Percentiles rank a stretch among this genome's conserved stretches.
Conservation (phyloP, 2,113 vertebrate genomes). For the Strix aluco region DNA sequence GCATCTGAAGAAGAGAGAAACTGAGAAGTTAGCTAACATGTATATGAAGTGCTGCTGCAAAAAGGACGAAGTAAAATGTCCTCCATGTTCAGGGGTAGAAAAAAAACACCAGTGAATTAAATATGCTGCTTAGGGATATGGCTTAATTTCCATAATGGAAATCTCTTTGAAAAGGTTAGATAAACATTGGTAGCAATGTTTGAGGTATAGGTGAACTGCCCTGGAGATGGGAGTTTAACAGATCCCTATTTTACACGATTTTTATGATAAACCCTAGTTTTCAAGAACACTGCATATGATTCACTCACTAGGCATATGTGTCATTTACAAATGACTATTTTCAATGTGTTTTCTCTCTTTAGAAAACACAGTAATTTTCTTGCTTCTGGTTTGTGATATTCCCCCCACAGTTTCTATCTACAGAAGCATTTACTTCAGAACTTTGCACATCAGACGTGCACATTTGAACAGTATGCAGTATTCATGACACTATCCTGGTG, state of each 20-base stretch:
- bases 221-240: background rate
- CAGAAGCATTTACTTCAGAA: slow-evolving; percentile 27
- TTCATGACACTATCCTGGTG: background rate
- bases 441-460: slow-evolving; percentile 26
- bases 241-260: background rate
- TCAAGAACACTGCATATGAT: background rate
- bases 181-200: background rate
- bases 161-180: background rate
- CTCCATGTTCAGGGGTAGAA: background rate
- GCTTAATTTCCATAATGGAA: background rate
- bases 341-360: slow-evolving; percentile 8
- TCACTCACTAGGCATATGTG: background rate
- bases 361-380: slow-evolving; percentile 42
- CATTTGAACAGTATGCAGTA: slow-evolving; percentile 45
- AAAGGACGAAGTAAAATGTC: background rate
- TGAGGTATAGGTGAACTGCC: background rate
- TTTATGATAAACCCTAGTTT: background rate
- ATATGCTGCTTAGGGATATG: background rate
- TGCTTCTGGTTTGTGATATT: background rate
- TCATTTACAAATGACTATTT: slow-evolving; percentile 29
- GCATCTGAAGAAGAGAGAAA: background rate
- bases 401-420: slow-evolving; percentile 16
- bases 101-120: background rate
- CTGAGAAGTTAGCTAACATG: background rate
- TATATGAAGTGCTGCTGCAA: background rate